Evolutionary conservation across 1,140 invertebrate genomes (phyloP), one percentile per base, ranked within the genome.

Genomic region (Caenorhabditis latens): DNA sequence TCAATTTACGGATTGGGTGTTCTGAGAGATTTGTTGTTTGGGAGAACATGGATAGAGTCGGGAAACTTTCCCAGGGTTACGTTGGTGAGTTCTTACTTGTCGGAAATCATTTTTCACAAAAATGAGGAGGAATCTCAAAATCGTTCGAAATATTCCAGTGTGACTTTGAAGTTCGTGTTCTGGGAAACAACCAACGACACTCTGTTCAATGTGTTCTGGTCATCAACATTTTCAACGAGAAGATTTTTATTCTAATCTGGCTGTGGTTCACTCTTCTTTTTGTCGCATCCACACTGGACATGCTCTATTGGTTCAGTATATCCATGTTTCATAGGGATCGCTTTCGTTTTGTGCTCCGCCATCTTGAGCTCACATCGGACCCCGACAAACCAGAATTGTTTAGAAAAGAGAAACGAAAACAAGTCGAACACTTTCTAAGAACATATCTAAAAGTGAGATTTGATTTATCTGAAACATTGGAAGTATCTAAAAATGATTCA

Each of bases 151-250:
- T 32, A 32, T 32, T 32, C 32, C 32, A 94, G 85, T 94, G 94
- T 90, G 94, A 94, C 89, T 94, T 94, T 89, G 92, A 94, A 89
- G 94, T 94, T 40, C 92, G 94, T 50, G 93, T 94, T 84, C 91
- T 94, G 43, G 94, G 94, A 79, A 93, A 93, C 58, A 91, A 91
- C 83, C 91, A 94, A 57, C 93, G 94, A 50, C 92, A 92, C 75
- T 92, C 90, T 14, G 91, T 93, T 13, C 92, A 94, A 88, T 94
- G 94, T 90, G 93, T 94, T 24, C 92, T 94, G 71, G 94, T 94
- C 19, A 94, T 94, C 67, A 94, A 94, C 89, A 91, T 94, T 42
- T 94, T 94, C 90, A 94, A 94, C 90, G 94, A 94, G 90, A 93
- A 93, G 86, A 93, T 94, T 32, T 93, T 93, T 87, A 92, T 93